Percentiles rank a stretch among this genome's conserved stretches.
Conservation (phyloP, 2,797 vertebrate species). For the Sciurus vulgaris region DNA sequence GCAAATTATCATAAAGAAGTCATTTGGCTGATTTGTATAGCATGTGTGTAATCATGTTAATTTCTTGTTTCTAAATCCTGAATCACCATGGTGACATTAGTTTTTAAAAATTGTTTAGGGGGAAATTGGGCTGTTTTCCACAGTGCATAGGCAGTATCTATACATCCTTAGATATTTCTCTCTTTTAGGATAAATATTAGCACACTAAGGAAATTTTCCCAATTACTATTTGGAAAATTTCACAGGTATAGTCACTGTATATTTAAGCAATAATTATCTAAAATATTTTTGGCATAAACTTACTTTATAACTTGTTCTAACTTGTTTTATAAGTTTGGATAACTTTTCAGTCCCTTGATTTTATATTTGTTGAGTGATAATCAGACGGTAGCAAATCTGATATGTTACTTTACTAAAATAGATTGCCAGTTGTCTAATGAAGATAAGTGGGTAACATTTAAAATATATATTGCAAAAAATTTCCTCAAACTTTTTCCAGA, state of each 20-base stretch:
- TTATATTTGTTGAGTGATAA: conserved; percentile 73
- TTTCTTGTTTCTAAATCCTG: conserved; percentile 60
- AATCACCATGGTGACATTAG: conserved; percentile 45
- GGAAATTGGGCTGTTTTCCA: conserved; percentile 59
- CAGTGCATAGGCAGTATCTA: conserved; percentile 24
- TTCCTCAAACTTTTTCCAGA: conserved; percentile 13
- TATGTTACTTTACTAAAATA: conserved; percentile 59
- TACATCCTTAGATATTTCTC: conserved; percentile 1
- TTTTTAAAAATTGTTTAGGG: conserved; percentile 59
- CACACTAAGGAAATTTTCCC: conserved; percentile 63
- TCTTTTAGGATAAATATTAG: conserved; percentile 57
- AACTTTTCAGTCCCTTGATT: conserved; percentile 76
- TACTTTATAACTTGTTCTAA: conserved; percentile 69
- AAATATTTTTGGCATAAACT: conserved; percentile 60
- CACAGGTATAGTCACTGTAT: conserved; percentile 62
- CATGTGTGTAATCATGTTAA: conserved; percentile 49
- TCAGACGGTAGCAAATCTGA: conserved; percentile 57
- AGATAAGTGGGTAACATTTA: conserved; percentile 61
- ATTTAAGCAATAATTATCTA: conserved; percentile 74
- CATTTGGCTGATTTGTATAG: conserved; percentile 54
- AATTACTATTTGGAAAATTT: conserved; percentile 61
- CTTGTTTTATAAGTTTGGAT: conserved; percentile 68
- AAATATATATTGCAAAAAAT: conserved; percentile 60
- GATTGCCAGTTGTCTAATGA: conserved; percentile 64
- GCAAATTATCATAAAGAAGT: conserved; percentile 39